Conservation (phyloP, 2,113 vertebrate species). For the Pipa parva region DNA sequence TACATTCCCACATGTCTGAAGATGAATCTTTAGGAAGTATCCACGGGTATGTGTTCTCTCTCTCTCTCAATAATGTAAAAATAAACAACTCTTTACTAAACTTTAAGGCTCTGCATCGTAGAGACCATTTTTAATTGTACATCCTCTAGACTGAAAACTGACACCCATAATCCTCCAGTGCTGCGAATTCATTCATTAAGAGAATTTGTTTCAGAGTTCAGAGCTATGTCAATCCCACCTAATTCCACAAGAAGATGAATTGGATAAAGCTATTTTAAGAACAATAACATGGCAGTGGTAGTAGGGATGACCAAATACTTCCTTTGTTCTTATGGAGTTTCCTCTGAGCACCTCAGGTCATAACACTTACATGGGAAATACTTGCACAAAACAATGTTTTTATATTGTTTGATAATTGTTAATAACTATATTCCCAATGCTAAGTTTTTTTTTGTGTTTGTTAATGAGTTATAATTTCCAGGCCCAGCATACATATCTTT, state of each 20-base stretch:
- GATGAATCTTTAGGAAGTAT: not conserved
- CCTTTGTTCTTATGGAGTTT: too few relatives aligned
- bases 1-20: constrained; percentile 49
- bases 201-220: too few relatives aligned
- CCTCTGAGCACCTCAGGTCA: too few relatives aligned
- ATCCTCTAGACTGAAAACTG: not conserved
- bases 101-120: not conserved
- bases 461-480: too few relatives aligned
- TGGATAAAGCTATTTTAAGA: constrained; percentile 21
- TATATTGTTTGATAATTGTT: too few relatives aligned
- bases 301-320: too few relatives aligned
- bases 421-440: too few relatives aligned
- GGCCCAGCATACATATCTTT: too few relatives aligned
- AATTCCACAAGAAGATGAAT: not conserved
- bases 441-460: too few relatives aligned
- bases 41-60: not conserved
- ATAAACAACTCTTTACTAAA: not conserved
- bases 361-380: too few relatives aligned
- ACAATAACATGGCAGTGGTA: not conserved
- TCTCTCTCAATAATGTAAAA: not conserved
- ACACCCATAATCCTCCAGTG: not conserved
- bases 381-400: too few relatives aligned
- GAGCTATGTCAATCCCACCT: not conserved
- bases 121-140: not conserved
- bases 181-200: not conserved